phyloP scores from a whole-genome alignment of 2,888 invertebrate species.

The Caradrina kadenii region DNA sequence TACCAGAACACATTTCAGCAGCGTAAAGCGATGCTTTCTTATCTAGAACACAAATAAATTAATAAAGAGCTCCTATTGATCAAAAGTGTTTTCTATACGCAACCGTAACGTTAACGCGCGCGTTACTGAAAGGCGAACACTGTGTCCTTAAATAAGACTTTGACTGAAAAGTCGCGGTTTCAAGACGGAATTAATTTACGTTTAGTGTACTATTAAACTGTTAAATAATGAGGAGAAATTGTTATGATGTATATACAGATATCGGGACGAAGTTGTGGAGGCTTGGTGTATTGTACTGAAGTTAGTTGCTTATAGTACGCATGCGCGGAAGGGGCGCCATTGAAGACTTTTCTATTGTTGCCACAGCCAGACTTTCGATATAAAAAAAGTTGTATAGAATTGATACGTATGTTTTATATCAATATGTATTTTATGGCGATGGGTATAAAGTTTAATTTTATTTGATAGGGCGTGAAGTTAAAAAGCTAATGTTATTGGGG shows the following conservation, averaged over 20 bases:
- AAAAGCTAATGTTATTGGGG: constrained; percentile 61
- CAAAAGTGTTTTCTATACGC: constrained; percentile 77
- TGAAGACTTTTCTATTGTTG: constrained; percentile 84
- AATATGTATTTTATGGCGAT: constrained; percentile 69
- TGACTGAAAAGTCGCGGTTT: constrained; percentile 55
- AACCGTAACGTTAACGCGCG: constrained; percentile 56
- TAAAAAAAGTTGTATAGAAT: constrained; percentile 72
- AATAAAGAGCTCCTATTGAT: constrained; percentile 87
- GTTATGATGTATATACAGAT: constrained; percentile 89
- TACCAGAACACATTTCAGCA: constrained; percentile 71
- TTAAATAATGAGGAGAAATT: constrained; percentile 81
- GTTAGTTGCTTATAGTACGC: constrained; percentile 77
- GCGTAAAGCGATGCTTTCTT: constrained; percentile 76
- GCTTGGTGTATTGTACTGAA: constrained; percentile 85
- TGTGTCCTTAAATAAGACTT: constrained; percentile 49
- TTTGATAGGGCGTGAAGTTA: constrained; percentile 62
- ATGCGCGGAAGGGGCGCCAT: constrained; percentile 85
- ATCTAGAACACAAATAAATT: constrained; percentile 87
- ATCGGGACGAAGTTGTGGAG: constrained; percentile 85
- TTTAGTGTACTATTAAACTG: constrained; percentile 79
- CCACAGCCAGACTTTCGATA: constrained; percentile 80
- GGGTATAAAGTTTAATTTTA: constrained; percentile 74
- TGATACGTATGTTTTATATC: constrained; percentile 64
- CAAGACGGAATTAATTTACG: constrained; percentile 86
- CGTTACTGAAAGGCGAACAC: constrained; percentile 47